Evolutionary conservation across 1,140 invertebrate genomes (phyloP).

Genomic region (Parasteatoda tepidariorum): DNA sequence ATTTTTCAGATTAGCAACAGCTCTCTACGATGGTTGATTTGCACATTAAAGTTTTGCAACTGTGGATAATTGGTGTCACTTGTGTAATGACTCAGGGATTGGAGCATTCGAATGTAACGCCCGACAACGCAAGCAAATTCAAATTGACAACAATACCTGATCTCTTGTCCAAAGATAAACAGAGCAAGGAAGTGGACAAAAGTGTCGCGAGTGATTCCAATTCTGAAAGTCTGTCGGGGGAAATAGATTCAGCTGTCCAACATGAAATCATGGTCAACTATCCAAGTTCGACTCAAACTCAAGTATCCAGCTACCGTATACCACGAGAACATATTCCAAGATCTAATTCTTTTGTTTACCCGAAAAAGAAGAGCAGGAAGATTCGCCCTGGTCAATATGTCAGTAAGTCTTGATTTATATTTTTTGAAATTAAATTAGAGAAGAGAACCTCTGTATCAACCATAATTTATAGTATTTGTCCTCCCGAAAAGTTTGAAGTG

Average conservation of each 20-base stretch:
- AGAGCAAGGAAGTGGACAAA: no score
- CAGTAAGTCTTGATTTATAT: not conserved
- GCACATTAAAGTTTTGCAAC: no score
- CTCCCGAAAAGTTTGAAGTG: not conserved
- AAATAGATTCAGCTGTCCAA: not conserved
- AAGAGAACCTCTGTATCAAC: not conserved
- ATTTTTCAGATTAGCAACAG: no score
- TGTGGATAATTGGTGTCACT: not conserved
- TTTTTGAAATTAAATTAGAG: not conserved
- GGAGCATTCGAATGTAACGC: not conserved
- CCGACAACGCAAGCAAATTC: not conserved
- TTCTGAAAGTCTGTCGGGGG: not conserved
- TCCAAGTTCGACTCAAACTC: not conserved
- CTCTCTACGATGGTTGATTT: no score
- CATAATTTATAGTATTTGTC: not conserved
- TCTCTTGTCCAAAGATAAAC: no score
- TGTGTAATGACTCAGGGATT: not conserved
- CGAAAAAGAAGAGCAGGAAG: slow-evolving; percentile 1
- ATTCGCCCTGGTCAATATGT: slow-evolving; percentile 27
- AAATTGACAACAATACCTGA: not conserved
- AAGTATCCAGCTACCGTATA: not conserved
- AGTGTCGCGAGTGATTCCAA: not conserved
- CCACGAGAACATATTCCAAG: not conserved
- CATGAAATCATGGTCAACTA: slow-evolving; percentile 10
- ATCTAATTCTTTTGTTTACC: not conserved